Evolutionary conservation across 1,140 invertebrate species (phyloP), one percentile per base, ranked within the genome.

Genomic region (Hylaeus volcanicus): DNA sequence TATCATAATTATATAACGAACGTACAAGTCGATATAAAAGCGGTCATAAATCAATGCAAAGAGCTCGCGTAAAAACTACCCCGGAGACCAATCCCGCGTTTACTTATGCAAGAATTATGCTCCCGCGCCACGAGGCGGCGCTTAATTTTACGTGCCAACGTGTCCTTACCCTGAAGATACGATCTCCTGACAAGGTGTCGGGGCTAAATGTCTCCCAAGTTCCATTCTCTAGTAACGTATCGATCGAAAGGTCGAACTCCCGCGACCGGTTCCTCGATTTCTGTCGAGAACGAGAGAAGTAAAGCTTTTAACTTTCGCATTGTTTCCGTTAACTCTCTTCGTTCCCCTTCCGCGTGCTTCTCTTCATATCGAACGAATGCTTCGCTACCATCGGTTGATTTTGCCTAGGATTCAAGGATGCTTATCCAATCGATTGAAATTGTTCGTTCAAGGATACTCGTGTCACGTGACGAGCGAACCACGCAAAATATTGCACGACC

Each of bases 151-250:
- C 86, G 86, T 87, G 86, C 84, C 74, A 83, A 60, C 71, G 60
- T 87, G 65, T 87, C 66, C 93, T 94, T 94, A 94, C 93, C 93
- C 93, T 94, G 89, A 94, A 93, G 88, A 93, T 89, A 91, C 90
- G 93, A 91, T 94, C 93, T 90, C 93, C 94, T 89, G 92, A 92
- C 86, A 94, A 90, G 88, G 92, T 93, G 88, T 93, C 92, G 85
- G 94, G 93, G 90, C 92, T 93, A 93, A 94, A 94, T 91, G 90
- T 94, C 92, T 95, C 95, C 95, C 95, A 96, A 88, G 94, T 93
- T 88, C 94, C 94, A 92, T 95, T 95, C 87, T 95, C 95, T 88
- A 94, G 92, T 89, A 94, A 94, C 81, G 93, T 93, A 93, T 95
- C 95, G 88, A 92, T 89, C 88, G 91, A 93, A 85, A 93, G 89